phyloP scores from a whole-genome alignment of 2,888 invertebrate species.

The Phlogophora meticulosa region DNA sequence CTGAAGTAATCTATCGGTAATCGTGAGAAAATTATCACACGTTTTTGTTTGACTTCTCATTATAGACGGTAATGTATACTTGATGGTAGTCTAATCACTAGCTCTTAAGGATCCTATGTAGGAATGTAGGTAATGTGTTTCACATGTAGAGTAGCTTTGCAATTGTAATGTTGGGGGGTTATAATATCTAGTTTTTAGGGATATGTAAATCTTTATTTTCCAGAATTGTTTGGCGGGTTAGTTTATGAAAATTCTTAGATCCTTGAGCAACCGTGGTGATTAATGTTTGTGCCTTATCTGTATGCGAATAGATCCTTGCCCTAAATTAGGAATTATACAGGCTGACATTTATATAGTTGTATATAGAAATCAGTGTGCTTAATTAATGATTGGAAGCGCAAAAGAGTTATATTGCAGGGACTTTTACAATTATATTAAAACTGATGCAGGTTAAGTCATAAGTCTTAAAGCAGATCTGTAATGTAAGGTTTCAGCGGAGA shows the following conservation, averaged over 20 bases:
- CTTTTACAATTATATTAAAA: constrained; percentile 1
- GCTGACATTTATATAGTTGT: too few relatives aligned
- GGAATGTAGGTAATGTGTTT: constrained; percentile 9
- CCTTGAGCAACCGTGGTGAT: too few relatives aligned
- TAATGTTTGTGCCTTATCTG: too few relatives aligned
- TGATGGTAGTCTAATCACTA: constrained; percentile 8
- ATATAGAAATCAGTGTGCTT: background rate
- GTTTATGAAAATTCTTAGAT: background rate
- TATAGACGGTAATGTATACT: constrained; percentile 9
- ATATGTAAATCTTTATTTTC: background rate
- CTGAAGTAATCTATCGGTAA: constrained; percentile 23
- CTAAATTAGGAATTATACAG: too few relatives aligned
- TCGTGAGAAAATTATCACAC: constrained; percentile 36
- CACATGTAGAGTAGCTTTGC: background rate
- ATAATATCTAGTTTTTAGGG: background rate
- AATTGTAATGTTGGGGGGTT: background rate
- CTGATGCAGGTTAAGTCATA: constrained; percentile 28
- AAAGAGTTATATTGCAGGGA: background rate
- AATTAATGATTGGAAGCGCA: background rate
- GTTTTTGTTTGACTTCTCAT: constrained; percentile 29
- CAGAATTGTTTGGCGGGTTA: too few relatives aligned
- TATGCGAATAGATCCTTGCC: too few relatives aligned
- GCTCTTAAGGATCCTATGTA: background rate
- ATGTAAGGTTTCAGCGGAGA: constrained; percentile 49
- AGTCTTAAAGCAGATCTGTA: constrained; percentile 15